Base-by-base conservation (phyloP, 2,113 vertebrate species). In the Neogale vison region DNA sequence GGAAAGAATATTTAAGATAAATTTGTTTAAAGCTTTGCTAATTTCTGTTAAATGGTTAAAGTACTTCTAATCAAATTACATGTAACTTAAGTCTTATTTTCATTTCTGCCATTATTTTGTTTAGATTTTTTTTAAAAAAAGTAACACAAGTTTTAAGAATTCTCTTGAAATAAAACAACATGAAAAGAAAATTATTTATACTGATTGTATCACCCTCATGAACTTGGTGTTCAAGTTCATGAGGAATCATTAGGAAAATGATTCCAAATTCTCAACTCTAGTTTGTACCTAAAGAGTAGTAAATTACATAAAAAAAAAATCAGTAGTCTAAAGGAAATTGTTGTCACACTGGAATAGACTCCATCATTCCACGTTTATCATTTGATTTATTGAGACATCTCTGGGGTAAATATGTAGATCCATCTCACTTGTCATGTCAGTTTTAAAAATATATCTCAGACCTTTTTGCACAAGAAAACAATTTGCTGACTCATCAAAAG, bases 401-500 rank as follows among this genome's bases (percentile, higher is more conserved):
- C 91, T 96, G 81, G 21, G 29, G 8, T 95, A 88, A 94, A 96
- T 97, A 97, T 92, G 65, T 94, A 85, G 20, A 88, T 95, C 55
- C 57, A 95, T 76, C 45, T 90, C 95, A n/a, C 77, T 96, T 90
- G 65, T 65, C 95, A 81, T 92, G 31, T 93, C 21, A 20, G 34
- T 76, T 90, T 20, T 96, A 69, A 72, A n/a, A 89, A 95, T 97
- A 18, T 26, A 67, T 72, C 81, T 97, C 90, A 97, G 90, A 97
- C 31, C 7, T 95, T 96, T 98, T 76, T 67, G 45, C 26, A 7
- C 10, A 90, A 95, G 79, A 95, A 98, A 98, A 97, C 96, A 98
- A 97, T 97, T 96, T 97, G 65, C 15, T 96, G 85, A 98, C 97
- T 97, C 83, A 97, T 91, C 91, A 92, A 97, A 98, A 96, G 2